phyloP scores from a whole-genome alignment of 2,113 vertebrate genomes.

The Alethe castanea region DNA sequence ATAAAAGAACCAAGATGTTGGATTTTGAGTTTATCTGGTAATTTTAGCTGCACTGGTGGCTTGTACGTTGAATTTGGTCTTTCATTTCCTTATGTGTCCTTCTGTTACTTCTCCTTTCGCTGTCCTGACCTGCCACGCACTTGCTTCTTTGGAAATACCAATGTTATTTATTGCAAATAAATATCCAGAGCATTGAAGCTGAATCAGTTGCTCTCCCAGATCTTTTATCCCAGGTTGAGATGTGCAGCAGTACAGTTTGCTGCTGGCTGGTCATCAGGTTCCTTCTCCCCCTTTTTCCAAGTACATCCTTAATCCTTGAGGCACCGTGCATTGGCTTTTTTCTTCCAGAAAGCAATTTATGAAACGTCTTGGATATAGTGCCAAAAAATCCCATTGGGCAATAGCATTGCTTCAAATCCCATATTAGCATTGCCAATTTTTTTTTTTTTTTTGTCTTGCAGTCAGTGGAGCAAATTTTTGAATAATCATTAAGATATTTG shows the following conservation, averaged over 20 bases:
- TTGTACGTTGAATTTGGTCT: neutral
- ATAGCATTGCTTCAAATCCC: slow-evolving; percentile 11
- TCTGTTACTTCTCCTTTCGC: neutral
- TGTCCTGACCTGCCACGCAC: neutral
- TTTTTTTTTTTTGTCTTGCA: neutral
- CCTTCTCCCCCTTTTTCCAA: neutral
- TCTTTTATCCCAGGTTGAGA: neutral
- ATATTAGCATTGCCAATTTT: neutral
- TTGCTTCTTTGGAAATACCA: neutral
- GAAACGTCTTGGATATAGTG: neutral
- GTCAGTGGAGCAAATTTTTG: neutral
- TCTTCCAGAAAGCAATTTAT: slow-evolving; percentile 32
- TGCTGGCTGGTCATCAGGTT: neutral
- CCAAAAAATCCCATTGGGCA: slow-evolving; percentile 37
- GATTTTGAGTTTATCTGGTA: neutral
- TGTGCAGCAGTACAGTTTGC: neutral
- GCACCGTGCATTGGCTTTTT: neutral
- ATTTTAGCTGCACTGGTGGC: neutral
- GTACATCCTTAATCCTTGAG: neutral
- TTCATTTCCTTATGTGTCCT: neutral
- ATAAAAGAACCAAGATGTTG: neutral
- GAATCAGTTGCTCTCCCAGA: neutral
- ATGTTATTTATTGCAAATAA: neutral
- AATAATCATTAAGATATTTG: neutral
- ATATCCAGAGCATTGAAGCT: neutral